phyloP scores from a whole-genome alignment of 2,888 invertebrate genomes.

The Metacarcinus magister region DNA sequence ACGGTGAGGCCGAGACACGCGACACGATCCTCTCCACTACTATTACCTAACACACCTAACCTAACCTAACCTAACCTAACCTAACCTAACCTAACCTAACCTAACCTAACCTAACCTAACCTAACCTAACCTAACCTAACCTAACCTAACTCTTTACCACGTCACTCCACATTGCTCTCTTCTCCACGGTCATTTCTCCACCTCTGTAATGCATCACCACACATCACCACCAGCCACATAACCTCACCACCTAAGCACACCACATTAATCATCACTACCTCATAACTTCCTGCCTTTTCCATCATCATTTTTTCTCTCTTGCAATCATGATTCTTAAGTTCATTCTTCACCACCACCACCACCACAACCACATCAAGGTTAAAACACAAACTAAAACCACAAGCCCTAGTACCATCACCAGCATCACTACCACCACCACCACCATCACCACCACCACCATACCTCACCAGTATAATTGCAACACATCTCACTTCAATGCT shows the following conservation, averaged over 20 bases:
- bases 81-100: too few species aligned
- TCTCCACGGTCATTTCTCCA: too few species aligned
- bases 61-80: too few species aligned
- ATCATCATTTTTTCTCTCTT: neutral
- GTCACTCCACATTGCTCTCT: too few species aligned
- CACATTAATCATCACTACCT: neutral
- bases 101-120: too few species aligned
- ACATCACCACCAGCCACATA: too few species aligned
- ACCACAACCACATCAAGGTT: neutral
- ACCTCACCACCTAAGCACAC: too few species aligned
- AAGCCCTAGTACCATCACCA: neutral
- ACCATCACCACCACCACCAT: neutral
- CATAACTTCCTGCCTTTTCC: neutral
- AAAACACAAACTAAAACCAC: neutral
- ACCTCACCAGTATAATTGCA: neutral
- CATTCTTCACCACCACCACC: neutral
- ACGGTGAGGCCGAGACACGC: neutral
- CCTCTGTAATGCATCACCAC: too few species aligned
- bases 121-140: too few species aligned
- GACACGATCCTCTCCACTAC: neutral
- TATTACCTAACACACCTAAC: too few species aligned
- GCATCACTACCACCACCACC: neutral
- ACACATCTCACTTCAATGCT: neutral
- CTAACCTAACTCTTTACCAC: too few species aligned
- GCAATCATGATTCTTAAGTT: neutral